A percentile compares a stretch with the other conserved stretches of the same genome.
Evolutionary conservation across 1,140 invertebrate genomes (phyloP).

Genomic region (Solenopsis invicta): DNA sequence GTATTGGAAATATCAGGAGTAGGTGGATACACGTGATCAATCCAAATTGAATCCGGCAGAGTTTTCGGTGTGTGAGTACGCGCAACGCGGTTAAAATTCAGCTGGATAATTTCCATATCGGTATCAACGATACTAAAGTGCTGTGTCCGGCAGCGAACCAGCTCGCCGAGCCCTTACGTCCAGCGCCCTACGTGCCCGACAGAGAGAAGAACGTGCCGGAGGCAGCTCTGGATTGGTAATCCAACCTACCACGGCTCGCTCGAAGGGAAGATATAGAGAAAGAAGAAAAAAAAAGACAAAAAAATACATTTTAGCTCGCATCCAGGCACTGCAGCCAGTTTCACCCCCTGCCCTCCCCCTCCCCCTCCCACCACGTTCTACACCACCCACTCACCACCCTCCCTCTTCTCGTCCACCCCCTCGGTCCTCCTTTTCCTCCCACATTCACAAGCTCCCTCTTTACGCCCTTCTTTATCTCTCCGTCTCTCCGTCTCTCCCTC

Average conservation of each 20-base stretch:
- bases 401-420: slow-evolving; percentile 44
- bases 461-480: slow-evolving; percentile 58
- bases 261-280: slow-evolving; percentile 77
- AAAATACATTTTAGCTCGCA: slow-evolving; percentile 80
- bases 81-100: slow-evolving; percentile 64
- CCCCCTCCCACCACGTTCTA: slow-evolving; percentile 13
- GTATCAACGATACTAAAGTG: slow-evolving; percentile 63
- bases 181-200: slow-evolving; percentile 64
- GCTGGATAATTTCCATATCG: slow-evolving; percentile 73
- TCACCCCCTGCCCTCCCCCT: slow-evolving; percentile 35
- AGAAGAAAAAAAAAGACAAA: slow-evolving; percentile 61
- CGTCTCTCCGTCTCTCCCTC: slow-evolving; percentile 32
- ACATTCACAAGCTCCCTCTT: slow-evolving; percentile 48
- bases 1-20: slow-evolving; percentile 50
- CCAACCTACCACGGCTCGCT: slow-evolving; percentile 77
- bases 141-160: not conserved
- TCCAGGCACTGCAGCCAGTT: slow-evolving; percentile 74
- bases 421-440: slow-evolving; percentile 40
- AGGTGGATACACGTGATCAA: slow-evolving; percentile 56
- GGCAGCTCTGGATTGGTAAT: slow-evolving; percentile 76
- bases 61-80: not conserved
- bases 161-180: slow-evolving; percentile 70
- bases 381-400: not conserved
- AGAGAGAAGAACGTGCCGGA: slow-evolving; percentile 66
- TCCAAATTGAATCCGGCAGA: slow-evolving; percentile 51